Percentiles rank a stretch among this genome's conserved stretches.
These are phyloP conservation scores for Meandrusa payeni DNA, from an alignment of 2,888 invertebrate species.

Conservation along the genomic window DNA sequence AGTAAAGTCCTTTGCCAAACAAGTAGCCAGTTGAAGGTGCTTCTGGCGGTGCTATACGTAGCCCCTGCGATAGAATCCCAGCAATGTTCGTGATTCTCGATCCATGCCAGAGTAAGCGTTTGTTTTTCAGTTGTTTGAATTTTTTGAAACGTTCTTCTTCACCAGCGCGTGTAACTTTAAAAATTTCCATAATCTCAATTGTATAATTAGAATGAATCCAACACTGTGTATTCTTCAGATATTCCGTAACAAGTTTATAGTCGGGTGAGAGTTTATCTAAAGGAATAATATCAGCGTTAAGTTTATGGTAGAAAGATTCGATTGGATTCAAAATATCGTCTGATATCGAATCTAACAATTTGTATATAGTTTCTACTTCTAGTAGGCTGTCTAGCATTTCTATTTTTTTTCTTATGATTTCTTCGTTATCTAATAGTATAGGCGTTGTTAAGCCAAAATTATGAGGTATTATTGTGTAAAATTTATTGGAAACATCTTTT, in stretches of 20 bases:
- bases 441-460: conserved; percentile 92
- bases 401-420: conserved; percentile 82
- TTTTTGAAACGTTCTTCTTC: conserved; percentile 91
- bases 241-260: conserved; percentile 86
- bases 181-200: conserved; percentile 69
- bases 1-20: conserved; percentile 99
- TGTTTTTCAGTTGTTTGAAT: conserved; percentile 91
- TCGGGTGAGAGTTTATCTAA: conserved; percentile 85
- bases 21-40: conserved; percentile 96
- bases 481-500: conserved; percentile 19
- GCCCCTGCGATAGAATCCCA: conserved; percentile 94
- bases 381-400: conserved; percentile 95
- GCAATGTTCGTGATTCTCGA: conserved; percentile 96
- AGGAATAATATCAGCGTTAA: conserved; percentile 89
- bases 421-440: conserved; percentile 88
- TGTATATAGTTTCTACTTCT: conserved; percentile 97
- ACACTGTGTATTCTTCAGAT: conserved; percentile 95
- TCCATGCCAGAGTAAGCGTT: conserved; percentile 96
- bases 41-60: conserved; percentile 98
- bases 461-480: conserved; percentile 83
- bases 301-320: conserved; percentile 91
- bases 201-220: conserved; percentile 86
- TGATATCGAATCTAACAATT: conserved; percentile 83
- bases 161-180: conserved; percentile 86
- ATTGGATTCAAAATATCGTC: conserved; percentile 74